Evolutionary conservation across 2,797 vertebrate genomes (phyloP).

Genomic region (Cottoperca gobio): DNA sequence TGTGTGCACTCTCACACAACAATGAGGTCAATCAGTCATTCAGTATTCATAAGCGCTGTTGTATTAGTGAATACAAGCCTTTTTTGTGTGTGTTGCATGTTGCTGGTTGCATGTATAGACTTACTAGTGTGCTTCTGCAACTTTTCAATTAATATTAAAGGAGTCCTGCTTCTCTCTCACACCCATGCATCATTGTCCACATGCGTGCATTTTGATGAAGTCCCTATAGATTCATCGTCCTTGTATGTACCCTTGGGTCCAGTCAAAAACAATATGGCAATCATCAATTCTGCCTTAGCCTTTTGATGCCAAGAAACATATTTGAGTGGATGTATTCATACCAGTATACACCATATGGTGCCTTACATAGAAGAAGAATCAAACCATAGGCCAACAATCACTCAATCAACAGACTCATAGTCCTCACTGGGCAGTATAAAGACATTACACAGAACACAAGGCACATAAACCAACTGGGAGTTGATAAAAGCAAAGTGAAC

Average conservation of each 20-base stretch:
- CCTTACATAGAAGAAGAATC: constrained; percentile 22
- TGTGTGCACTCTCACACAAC: constrained; percentile 22
- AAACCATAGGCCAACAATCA: constrained; percentile 39
- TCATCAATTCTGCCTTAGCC: constrained; percentile 63
- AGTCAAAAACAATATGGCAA: constrained; percentile 64
- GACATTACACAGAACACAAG: constrained; percentile 10
- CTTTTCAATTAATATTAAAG: constrained; percentile 58
- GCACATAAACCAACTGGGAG: constrained; percentile 19
- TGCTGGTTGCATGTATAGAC: constrained; percentile 14
- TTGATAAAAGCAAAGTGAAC: constrained; percentile 30
- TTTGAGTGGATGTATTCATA: constrained; percentile 59
- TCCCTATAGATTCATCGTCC: constrained; percentile 55
- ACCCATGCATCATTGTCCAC: constrained; percentile 58
- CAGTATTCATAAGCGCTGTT: constrained; percentile 35
- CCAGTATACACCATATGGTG: constrained; percentile 51
- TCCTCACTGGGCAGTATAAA: constrained; percentile 20
- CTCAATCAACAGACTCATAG: constrained; percentile 36
- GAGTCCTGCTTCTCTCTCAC: constrained; percentile 18
- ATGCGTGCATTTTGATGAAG: constrained; percentile 37
- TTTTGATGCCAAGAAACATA: constrained; percentile 47
- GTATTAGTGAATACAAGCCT: constrained; percentile 16
- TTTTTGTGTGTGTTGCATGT: constrained; percentile 15
- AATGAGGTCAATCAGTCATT: constrained; percentile 8
- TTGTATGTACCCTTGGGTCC: constrained; percentile 47
- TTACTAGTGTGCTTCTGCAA: not conserved